Evolutionary conservation across 2,113 vertebrate species (phyloP).

Genomic region (Sciurus niger): DNA sequence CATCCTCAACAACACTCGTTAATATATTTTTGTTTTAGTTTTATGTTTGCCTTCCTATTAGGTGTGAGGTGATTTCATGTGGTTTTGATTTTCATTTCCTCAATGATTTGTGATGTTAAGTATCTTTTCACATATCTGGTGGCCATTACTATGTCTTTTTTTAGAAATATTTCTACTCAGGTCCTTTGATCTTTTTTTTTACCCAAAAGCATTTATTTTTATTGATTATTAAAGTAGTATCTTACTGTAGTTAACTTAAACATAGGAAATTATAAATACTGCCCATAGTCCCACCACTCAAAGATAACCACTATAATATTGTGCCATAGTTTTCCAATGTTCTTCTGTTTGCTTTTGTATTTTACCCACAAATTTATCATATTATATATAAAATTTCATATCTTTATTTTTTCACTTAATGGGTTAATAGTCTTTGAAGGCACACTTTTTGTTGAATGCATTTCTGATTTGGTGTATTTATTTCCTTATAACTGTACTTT

Average conservation of each 20-base stretch:
- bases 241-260: constrained; percentile 11
- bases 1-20: background rate
- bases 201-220: constrained; percentile 10
- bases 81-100: too few relatives aligned
- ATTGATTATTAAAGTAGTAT: background rate
- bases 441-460: background rate
- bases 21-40: background rate
- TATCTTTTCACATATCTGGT: too few relatives aligned
- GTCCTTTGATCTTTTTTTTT: background rate
- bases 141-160: too few relatives aligned
- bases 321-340: background rate
- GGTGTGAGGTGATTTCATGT: background rate
- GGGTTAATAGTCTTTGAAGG: constrained; percentile 47
- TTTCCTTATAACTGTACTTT: constrained; percentile 20
- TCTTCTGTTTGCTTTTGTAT: constrained; percentile 35
- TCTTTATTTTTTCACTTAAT: constrained; percentile 42
- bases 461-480: constrained; percentile 21
- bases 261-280: background rate
- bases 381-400: constrained; percentile 36
- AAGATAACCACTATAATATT: background rate
- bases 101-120: too few relatives aligned
- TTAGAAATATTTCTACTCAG: too few relatives aligned
- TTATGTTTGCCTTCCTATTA: background rate
- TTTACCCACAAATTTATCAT: constrained; percentile 39
- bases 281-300: background rate